phyloP scores from a whole-genome alignment of 2,888 invertebrate species.

The Cordilura impudica region DNA sequence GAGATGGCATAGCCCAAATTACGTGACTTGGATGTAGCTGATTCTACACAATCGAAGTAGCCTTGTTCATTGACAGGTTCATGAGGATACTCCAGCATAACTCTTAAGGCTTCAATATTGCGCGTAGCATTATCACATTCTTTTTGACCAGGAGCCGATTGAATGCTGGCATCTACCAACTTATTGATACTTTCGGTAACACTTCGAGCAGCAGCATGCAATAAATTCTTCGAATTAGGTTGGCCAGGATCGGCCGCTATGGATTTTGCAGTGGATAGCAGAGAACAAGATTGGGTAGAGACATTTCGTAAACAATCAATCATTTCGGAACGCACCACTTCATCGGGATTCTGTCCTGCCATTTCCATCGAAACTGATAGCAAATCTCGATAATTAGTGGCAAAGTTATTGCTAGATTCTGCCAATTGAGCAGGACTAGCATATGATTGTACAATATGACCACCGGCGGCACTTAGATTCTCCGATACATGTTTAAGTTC shows the following conservation, averaged over 20 bases:
- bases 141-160: constrained; percentile 95
- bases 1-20: constrained; percentile 93
- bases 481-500: constrained; percentile 92
- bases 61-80: constrained; percentile 93
- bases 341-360: constrained; percentile 89
- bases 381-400: constrained; percentile 87
- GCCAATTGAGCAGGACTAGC: constrained; percentile 85
- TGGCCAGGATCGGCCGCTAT: constrained; percentile 93
- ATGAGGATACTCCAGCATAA: constrained; percentile 89
- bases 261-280: constrained; percentile 91
- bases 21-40: constrained; percentile 92
- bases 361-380: constrained; percentile 90
- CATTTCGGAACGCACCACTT: constrained; percentile 87
- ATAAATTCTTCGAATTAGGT: constrained; percentile 93
- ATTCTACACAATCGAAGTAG: constrained; percentile 96
- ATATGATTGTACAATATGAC: constrained; percentile 88
- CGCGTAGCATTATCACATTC: constrained; percentile 97
- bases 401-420: constrained; percentile 87
- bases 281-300: constrained; percentile 90
- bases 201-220: constrained; percentile 91
- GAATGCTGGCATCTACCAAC: constrained; percentile 85
- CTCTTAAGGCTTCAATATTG: constrained; percentile 91
- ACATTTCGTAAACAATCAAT: constrained; percentile 92
- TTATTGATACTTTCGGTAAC: constrained; percentile 96
- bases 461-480: constrained; percentile 89